Base-by-base conservation (phyloP, 1,140 invertebrate genomes). In the Euwallacea similis region DNA sequence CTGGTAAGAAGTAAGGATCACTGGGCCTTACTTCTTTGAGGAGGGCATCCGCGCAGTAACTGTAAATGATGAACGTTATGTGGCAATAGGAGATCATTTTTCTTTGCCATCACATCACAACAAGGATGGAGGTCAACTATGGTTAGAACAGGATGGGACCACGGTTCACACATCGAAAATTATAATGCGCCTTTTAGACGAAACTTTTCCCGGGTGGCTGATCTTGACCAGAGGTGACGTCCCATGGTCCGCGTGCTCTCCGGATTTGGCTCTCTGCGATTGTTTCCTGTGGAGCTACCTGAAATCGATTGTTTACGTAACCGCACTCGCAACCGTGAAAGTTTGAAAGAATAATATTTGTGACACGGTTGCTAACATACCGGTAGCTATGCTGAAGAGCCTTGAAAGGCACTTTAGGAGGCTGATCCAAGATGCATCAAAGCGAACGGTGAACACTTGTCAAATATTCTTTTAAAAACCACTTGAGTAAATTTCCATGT, bases 171-270 rank as follows among this genome's bases (percentile, higher is more conserved):
- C 69, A 42, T 15, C 69, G 1, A 8, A 50, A 56, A 10, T 10
- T 11, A 6, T 50, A 71, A 71, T 56, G 61, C 16, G 9, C 41
- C 8, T 66, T 46, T 42, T 72, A 63, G 21, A 33, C 10, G 15
- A 72, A 66, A 9, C 8, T 41, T 72, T 72, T 66, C 63, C 63
- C 11, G 54, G 9, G n/a, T 53, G 53, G 16, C 44, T 46, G 8
- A 71, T 71, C 42, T 71, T 61, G n/a, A 54, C 42, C 7, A 11
- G 21, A 33, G 21, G 4, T 33, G 11, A 68, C 43, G 43, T 68
- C 11, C 58, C 74, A 50, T 84, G 83, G 82, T 80, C 80, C 53
- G 71, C 66, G 42, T 54, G 71, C 9, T 69, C 66, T 13, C 68
- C 72, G 8, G 67, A 66, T 60, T 71, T 82, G 56, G 78, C 76